These are phyloP conservation scores for Phrynocephalus guinanensis DNA, from an alignment of 2,797 vertebrate genomes.

Conservation along the genomic window DNA sequence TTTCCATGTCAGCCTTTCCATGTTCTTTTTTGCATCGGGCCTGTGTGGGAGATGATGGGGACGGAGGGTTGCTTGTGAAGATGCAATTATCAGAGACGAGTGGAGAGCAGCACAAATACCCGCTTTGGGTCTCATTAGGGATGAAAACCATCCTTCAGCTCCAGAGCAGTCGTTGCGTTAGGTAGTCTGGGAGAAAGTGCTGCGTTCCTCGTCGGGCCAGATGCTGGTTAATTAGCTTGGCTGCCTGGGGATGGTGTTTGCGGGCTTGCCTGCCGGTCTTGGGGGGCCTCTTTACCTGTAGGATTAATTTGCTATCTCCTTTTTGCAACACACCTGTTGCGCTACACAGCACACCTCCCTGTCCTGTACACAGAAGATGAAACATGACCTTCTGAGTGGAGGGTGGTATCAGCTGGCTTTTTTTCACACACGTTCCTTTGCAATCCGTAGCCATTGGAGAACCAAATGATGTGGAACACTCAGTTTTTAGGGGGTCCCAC, in stretches of 20 bases:
- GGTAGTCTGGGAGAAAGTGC: neutral
- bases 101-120: neutral
- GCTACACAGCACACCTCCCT: neutral
- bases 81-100: neutral
- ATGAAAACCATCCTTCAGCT: neutral
- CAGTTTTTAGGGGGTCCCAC: neutral
- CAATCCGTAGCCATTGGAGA: neutral
- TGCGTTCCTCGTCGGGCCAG: neutral
- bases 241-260: neutral
- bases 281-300: neutral
- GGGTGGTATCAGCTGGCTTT: too few species aligned
- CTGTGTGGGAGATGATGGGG: neutral
- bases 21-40: neutral
- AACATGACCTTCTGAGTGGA: neutral
- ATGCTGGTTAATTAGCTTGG: neutral
- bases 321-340: neutral
- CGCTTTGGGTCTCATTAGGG: neutral
- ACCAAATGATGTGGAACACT: neutral
- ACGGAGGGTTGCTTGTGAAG: neutral
- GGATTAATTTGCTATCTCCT: neutral
- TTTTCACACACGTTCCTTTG: neutral
- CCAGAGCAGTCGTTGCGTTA: neutral
- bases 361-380: neutral
- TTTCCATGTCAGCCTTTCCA: neutral
- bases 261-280: neutral